These are phyloP conservation scores for Drosophila antonietae DNA, from an alignment of 2,888 invertebrate genomes.

Conservation along the genomic window DNA sequence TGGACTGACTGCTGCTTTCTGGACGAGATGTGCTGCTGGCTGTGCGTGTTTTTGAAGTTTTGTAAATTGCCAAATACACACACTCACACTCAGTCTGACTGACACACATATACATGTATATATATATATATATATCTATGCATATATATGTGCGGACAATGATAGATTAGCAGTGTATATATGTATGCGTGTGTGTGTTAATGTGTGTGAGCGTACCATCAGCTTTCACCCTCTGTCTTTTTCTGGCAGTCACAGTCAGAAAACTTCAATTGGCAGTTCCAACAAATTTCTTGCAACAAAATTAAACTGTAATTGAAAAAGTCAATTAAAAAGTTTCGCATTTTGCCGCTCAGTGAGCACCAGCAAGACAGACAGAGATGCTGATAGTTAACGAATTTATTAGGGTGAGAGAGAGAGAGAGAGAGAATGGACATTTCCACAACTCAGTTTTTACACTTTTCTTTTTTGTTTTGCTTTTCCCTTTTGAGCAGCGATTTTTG, in stretches of 20 bases:
- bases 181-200: not conserved
- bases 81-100: constrained; percentile 10
- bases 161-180: constrained; percentile 60
- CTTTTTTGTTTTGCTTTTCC: constrained; percentile 9
- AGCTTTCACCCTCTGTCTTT: constrained; percentile 13
- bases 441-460: not conserved
- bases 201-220: not conserved
- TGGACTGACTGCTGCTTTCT: constrained; percentile 30
- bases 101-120: not conserved
- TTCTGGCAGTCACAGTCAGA: constrained; percentile 23
- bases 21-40: constrained; percentile 37
- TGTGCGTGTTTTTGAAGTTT: constrained; percentile 75
- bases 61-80: constrained; percentile 62
- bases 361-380: constrained; percentile 34
- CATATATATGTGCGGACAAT: constrained; percentile 55
- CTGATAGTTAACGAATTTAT: not conserved
- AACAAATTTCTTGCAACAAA: constrained; percentile 70
- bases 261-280: constrained; percentile 73
- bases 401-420: not conserved
- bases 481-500: constrained; percentile 15
- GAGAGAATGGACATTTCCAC: constrained; percentile 2
- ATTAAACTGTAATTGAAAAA: constrained; percentile 79
- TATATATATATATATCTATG: not conserved
- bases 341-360: constrained; percentile 56
- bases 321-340: constrained; percentile 78